Base-by-base conservation (phyloP, 1,140 invertebrate genomes). In the Mya arenaria region DNA sequence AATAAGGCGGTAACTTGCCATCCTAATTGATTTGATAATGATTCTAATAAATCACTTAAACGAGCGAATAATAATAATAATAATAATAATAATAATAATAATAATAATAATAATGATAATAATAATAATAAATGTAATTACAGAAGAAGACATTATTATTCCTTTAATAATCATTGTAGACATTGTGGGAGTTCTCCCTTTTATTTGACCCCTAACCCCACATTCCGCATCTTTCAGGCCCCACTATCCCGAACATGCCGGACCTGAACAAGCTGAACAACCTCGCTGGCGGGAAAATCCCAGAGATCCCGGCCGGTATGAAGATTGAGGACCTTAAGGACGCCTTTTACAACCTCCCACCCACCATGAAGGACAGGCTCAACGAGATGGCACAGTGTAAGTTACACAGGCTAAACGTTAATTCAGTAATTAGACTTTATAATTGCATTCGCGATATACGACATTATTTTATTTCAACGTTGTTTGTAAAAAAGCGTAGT, bases 321-420 rank as follows among this genome's bases (percentile, higher is more conserved):
- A 82, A 82, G 37, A 23, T 82, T 34, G 79, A 82, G 39, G 79
- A 82, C 56, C 41, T 82, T 8, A 82, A 82, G 36, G 69, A 82
- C 25, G 79, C 79, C 32, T 82, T 82, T 41, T 73, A 82, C 60
- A 71, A 74, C 34, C 52, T 82, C 41, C 69, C 79, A 60, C 79
- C 79, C n/a, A 58, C 66, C 17, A 82, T 82, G 79, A 82, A 82
- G 39, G 79, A 82, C 44, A 52, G 79, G 55, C 68, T 82, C 30
- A 74, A 82, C 60, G 69, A 73, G 28, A 82, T 82, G 79, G 79
- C 79, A 48, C 69, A 73, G 44, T 82, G 79, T 82, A 66, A 73
- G 79, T 66, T 17, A 17, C 60, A 2, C 48, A n/a, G n/a, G n/a
- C n/a, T n/a, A n/a, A n/a, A n/a, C n/a, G n/a, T n/a, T n/a, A n/a